A percentile compares a stretch with the other conserved stretches of the same genome.
Conservation (phyloP, 2,113 vertebrate genomes). For the Ictidomys tridecemlineatus region DNA sequence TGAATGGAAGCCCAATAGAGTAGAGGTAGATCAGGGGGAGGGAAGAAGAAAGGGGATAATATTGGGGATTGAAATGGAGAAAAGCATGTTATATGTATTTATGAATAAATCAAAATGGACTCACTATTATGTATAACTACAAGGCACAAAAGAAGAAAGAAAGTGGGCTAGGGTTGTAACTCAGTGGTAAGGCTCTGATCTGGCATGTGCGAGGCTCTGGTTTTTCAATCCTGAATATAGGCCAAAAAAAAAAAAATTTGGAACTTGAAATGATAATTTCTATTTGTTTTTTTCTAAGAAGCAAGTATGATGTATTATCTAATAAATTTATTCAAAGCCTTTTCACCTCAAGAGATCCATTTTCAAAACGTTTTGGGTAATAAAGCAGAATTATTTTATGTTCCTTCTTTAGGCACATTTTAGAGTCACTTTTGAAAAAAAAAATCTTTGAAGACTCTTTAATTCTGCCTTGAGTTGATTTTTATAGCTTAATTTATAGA, state of each 20-base stretch:
- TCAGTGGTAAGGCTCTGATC: no score
- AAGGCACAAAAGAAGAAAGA: no score
- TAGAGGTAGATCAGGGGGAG: no score
- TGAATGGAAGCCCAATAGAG: no score
- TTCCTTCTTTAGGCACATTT: neutral
- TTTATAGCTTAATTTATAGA: slow-evolving; percentile 50
- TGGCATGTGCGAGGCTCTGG: neutral
- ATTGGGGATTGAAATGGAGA: no score
- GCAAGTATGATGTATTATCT: neutral
- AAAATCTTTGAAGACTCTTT: slow-evolving; percentile 27
- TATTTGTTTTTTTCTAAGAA: neutral
- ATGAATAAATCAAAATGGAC: no score
- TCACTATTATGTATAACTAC: no score
- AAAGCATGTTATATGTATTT: no score
- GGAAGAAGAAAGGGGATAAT: no score
- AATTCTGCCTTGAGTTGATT: slow-evolving; percentile 37
- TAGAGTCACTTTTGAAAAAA: slow-evolving; percentile 4
- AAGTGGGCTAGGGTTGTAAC: no score
- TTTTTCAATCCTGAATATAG: neutral
- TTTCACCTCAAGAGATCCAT: neutral
- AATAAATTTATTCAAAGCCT: slow-evolving; percentile 30
- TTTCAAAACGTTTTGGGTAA: neutral
- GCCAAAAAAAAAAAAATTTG: neutral
- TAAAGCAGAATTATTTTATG: neutral
- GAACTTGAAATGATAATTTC: neutral